Conservation (phyloP, 2,113 vertebrate genomes). For the Sarotherodon lohbergeri region DNA sequence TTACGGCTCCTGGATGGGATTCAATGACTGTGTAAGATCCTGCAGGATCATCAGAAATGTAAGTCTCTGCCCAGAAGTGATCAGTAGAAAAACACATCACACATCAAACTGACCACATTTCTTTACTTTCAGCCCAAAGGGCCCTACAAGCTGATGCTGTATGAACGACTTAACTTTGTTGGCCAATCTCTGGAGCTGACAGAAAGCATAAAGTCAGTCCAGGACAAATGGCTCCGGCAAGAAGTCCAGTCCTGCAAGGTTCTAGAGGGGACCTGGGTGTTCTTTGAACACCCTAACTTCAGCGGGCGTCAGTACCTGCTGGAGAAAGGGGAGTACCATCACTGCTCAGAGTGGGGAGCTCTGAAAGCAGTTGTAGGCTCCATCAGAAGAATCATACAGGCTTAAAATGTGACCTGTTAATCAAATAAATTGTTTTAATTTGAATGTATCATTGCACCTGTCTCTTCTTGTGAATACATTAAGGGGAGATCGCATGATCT, state of each 20-base stretch:
- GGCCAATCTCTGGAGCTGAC: slow-evolving; percentile 31
- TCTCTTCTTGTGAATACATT: background rate
- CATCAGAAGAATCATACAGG: slow-evolving; percentile 18
- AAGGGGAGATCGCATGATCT: background rate
- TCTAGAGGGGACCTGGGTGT: slow-evolving; percentile 48
- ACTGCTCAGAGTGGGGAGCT: slow-evolving; percentile 48
- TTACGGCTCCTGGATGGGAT: slow-evolving; percentile 54
- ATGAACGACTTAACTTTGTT: slow-evolving; percentile 10
- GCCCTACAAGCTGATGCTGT: slow-evolving; percentile 21
- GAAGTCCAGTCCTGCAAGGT: slow-evolving; percentile 57
- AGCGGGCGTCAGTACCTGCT: slow-evolving; percentile 60
- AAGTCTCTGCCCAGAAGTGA: background rate
- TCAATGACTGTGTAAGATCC: slow-evolving; percentile 60
- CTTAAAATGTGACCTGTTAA: background rate
- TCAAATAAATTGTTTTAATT: slow-evolving; percentile 4
- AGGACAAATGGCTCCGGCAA: slow-evolving; percentile 23
- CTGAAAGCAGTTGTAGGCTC: slow-evolving; percentile 19
- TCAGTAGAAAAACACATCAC: background rate
- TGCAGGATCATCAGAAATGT: slow-evolving; percentile 60
- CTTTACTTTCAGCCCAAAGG: slow-evolving; percentile 17
- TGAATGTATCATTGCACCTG: background rate
- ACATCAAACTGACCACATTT: background rate
- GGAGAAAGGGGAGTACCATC: slow-evolving; percentile 51
- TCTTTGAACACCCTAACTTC: slow-evolving; percentile 60
- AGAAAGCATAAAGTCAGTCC: slow-evolving; percentile 26